Base-by-base conservation (phyloP, 2,797 vertebrate genomes). In the Myotis pilosus region DNA sequence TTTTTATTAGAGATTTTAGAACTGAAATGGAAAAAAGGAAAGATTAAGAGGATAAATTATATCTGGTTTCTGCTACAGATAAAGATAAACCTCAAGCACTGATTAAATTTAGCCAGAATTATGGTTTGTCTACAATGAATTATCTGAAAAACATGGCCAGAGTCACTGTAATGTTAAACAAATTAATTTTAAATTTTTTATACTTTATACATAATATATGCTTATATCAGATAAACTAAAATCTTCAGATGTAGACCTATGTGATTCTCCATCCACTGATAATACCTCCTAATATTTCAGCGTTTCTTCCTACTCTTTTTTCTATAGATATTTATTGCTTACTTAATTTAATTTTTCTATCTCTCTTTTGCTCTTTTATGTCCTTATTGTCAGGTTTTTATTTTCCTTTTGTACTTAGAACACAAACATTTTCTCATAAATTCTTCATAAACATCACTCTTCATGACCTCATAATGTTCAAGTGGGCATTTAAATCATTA, bases 151-250 rank as follows among this genome's bases (percentile, higher is more conserved):
- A 74, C 53, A 44, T 47, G 20, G 22, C 62, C 13, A 51, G 33
- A 87, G 8, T n/a, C 36, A 53, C 47, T 74, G 23, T 83, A 81
- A 25, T 80, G 20, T 68, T 53, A 85, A 68, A 23, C 23, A 51
- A 92, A 78, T 94, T 80, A 62, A 38, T 64, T 83, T 80, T 83
- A 47, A 9, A 90, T 72, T 69, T 72, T 84, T 81, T 84, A 30
- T 88, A 47, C 94, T 80, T 96, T 51, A 90, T 76, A 72, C 22
- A 17, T 64, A 60, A 49, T 68, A 15, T 20, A 38, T 88, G 7
- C 41, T 89, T 74, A 74, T 64, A 41, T 60, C 20, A 95, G 25
- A 81, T 47, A 75, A 92, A 66, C 25, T 38, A 36, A 80, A 62
- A 80, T 33, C 11, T 84, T 87, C 30, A 75, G 44, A 71, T 68